These are phyloP conservation scores for Meganola albula DNA, from an alignment of 2,888 invertebrate species.

Conservation along the genomic window DNA sequence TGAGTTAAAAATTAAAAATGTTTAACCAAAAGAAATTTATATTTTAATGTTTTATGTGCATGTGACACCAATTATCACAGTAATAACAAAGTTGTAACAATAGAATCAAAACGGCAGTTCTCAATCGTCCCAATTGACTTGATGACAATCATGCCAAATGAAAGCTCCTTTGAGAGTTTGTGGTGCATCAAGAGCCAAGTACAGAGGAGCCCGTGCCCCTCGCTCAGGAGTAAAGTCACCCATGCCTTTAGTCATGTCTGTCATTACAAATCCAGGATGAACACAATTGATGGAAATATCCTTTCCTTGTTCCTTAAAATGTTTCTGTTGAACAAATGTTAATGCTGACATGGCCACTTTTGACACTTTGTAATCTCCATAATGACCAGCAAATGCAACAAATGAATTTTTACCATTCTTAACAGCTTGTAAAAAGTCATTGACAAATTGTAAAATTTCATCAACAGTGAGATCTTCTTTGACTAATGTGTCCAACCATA, in stretches of 20 bases:
- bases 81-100: conserved; percentile 55
- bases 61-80: conserved; percentile 72
- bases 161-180: conserved; percentile 66
- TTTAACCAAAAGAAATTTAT: conserved; percentile 55
- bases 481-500: conserved; percentile 60
- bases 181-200: conserved; percentile 65
- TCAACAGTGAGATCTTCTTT: conserved; percentile 70
- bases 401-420: conserved; percentile 62
- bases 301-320: conserved; percentile 68
- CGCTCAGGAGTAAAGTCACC: conserved; percentile 67
- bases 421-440: conserved; percentile 76
- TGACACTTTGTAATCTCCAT: conserved; percentile 72
- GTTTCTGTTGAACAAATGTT: conserved; percentile 67
- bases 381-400: conserved; percentile 63
- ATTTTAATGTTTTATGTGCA: conserved; percentile 66
- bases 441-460: conserved; percentile 73
- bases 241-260: conserved; percentile 72
- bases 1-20: conserved; percentile 42
- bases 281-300: conserved; percentile 70
- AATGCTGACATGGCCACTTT: conserved; percentile 69
- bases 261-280: conserved; percentile 71
- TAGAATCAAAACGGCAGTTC: conserved; percentile 38
- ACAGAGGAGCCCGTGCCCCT: conserved; percentile 63
- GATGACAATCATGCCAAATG: conserved; percentile 70
- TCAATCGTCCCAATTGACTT: conserved; percentile 74